Percentiles rank a stretch among this genome's conserved stretches.
Conservation (phyloP, 2,888 invertebrate species). For the Morinoia aosen region DNA sequence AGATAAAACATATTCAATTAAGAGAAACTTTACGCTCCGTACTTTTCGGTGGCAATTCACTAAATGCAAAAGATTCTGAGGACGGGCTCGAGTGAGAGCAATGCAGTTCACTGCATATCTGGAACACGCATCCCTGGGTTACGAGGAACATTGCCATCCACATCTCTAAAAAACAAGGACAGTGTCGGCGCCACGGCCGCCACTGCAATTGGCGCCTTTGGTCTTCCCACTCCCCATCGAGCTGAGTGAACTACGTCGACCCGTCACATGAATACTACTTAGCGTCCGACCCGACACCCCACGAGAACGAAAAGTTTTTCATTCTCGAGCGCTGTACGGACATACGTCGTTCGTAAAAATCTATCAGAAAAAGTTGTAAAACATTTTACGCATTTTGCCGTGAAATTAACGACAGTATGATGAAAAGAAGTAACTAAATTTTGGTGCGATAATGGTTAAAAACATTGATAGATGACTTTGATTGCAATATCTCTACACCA, state of each 20-base stretch:
- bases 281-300: background rate
- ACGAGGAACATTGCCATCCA: background rate
- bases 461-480: too few species aligned
- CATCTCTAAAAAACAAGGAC: background rate
- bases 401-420: background rate
- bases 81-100: background rate
- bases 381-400: background rate
- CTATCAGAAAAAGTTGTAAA: background rate
- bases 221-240: background rate
- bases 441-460: background rate
- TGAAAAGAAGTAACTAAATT: background rate
- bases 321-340: background rate
- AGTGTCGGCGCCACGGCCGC: conserved; percentile 7
- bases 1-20: background rate
- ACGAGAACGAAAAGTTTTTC: background rate
- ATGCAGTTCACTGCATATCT: background rate
- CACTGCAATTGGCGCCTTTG: background rate
- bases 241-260: background rate
- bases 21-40: background rate
- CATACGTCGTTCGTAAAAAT: background rate
- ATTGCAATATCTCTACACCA: too few species aligned
- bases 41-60: background rate
- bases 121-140: background rate
- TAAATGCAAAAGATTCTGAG: background rate
- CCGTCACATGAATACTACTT: background rate